Conservation (phyloP, 2,888 invertebrate genomes). For the Gibbula magus region DNA sequence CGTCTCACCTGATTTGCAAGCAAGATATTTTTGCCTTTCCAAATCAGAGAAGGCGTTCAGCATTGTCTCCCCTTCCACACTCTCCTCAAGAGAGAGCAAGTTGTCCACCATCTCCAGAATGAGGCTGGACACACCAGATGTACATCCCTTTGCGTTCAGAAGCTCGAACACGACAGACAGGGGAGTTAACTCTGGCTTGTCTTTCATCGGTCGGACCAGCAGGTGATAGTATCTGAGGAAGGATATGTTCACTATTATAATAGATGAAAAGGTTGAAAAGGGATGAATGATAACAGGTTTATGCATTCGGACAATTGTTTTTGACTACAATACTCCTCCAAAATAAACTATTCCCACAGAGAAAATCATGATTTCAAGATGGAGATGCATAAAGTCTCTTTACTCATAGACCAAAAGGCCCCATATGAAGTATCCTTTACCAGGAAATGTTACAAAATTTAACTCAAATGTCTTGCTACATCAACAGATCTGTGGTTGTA, state of each 20-base stretch:
- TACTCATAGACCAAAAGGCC: no score
- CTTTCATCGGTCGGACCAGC: slow-evolving; percentile 79
- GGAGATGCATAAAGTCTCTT: no score
- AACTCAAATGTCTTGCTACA: no score
- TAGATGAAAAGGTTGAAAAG: neutral
- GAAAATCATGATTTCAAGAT: no score
- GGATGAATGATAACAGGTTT: no score
- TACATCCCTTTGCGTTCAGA: slow-evolving; percentile 83
- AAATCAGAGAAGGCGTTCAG: neutral
- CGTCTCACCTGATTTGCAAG: neutral
- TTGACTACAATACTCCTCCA: no score
- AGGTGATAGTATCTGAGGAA: slow-evolving; percentile 80
- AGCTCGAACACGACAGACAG: slow-evolving; percentile 84
- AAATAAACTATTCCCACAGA: no score
- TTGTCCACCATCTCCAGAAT: slow-evolving; percentile 72
- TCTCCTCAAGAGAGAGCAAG: slow-evolving; percentile 59
- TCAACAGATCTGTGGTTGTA: slow-evolving; percentile 9
- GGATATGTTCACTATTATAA: neutral
- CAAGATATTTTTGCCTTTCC: neutral
- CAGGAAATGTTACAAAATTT: no score
- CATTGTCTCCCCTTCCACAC: slow-evolving; percentile 38
- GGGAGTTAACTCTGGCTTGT: slow-evolving; percentile 78
- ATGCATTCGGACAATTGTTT: no score
- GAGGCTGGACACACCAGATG: slow-evolving; percentile 78
- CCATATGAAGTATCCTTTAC: no score